Conservation (phyloP, 2,888 invertebrate species). For the Lomographa bimaculata region DNA sequence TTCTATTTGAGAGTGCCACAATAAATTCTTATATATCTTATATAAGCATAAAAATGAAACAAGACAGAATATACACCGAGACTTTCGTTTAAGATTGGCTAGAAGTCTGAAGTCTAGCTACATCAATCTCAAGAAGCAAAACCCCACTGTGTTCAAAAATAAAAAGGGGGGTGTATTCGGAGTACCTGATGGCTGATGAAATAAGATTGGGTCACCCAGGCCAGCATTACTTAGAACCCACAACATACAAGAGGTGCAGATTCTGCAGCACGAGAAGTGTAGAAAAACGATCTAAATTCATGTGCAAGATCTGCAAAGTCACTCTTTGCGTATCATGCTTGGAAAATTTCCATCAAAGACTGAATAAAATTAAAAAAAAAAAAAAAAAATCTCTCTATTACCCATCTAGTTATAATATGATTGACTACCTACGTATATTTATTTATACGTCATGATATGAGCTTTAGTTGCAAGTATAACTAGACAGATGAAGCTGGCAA, state of each 20-base stretch:
- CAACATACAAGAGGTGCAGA: constrained; percentile 20
- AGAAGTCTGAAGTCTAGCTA: constrained; percentile 19
- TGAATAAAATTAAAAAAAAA: too few relatives aligned
- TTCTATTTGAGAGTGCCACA: constrained; percentile 24
- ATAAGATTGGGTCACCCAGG: constrained; percentile 20
- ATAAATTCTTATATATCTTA: constrained; percentile 26
- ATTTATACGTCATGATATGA: too few relatives aligned
- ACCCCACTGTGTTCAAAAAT: constrained; percentile 20
- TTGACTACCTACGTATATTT: too few relatives aligned
- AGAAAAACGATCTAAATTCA: constrained; percentile 21
- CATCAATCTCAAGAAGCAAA: constrained; percentile 19
- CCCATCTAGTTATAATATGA: too few relatives aligned
- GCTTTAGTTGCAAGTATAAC: too few relatives aligned
- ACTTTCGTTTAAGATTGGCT: constrained; percentile 20
- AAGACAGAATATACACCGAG: constrained; percentile 21
- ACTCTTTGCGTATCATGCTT: not conserved
- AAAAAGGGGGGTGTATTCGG: constrained; percentile 24
- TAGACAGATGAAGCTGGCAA: too few relatives aligned
- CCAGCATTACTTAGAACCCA: constrained; percentile 22
- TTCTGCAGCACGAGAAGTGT: constrained; percentile 9
- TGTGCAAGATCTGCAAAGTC: constrained; percentile 20
- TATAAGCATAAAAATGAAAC: constrained; percentile 21
- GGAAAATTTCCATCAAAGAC: constrained; percentile 6
- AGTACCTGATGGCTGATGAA: too few relatives aligned
- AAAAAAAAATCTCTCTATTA: too few relatives aligned